Evolutionary conservation across 2,888 invertebrate species (phyloP), one percentile per base, ranked within the genome.

Genomic region (Augiades crinisus): DNA sequence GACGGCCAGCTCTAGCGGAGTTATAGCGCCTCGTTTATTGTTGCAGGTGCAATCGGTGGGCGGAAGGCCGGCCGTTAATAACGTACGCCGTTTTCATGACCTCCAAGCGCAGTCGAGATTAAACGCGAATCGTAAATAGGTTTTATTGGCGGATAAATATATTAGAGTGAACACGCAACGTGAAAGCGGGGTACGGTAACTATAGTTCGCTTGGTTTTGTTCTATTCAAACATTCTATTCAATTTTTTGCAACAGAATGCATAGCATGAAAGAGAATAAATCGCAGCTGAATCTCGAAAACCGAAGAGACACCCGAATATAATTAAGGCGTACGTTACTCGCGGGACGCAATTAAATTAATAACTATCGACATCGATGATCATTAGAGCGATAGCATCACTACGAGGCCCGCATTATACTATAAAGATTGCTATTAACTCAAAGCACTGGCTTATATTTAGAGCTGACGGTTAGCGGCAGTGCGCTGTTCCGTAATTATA

Each of bases 401-500:
- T 84, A 82, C 67, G 41, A 14, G 24, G 68, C 66, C 71, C 61
- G 76, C 78, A 81, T 79, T 80, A 78, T 75, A 72, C 78, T 81
- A 81, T 85, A 86, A 87, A 87, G 83, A 87, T 88, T 83, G 83
- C 84, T 86, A 88, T 88, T 88, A 88, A 83, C 75, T 76, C 80
- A 81, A 81, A 80, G 80, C 75, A 69, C 60, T 60, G 68, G 60
- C 70, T 77, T 76, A 77, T 79, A 76, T 78, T 77, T 76, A 78
- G 72, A 72, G 80, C 81, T 83, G 84, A 78, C 80, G 82, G 75
- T 78, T 74, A 72, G 70, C 80, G 73, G 78, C 72, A 64, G 61
- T 61, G 54, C 65, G 68, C 67, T n/a, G 69, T 61, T 65, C 65
- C 70, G 75, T 84, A 84, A 85, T 85, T 86, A 87, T 80, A 81